phyloP scores from a whole-genome alignment of 2,888 invertebrate genomes.

The Heliothis peltigera region DNA sequence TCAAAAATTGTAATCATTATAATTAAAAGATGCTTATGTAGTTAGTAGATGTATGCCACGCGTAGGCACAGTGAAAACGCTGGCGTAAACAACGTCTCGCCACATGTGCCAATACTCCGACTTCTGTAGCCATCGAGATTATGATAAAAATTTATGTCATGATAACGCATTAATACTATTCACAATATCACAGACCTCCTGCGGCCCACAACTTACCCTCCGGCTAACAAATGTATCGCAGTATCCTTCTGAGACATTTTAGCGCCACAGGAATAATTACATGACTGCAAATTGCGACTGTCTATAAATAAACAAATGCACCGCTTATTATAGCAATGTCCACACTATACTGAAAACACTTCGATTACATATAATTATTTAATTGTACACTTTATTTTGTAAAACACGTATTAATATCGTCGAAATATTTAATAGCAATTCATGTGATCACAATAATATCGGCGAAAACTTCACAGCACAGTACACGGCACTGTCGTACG shows the following conservation, averaged over 20 bases:
- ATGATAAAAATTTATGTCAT: constrained; percentile 59
- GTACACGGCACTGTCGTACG: constrained; percentile 52
- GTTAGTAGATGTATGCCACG: constrained; percentile 44
- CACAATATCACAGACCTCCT: constrained; percentile 46
- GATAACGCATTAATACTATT: constrained; percentile 52
- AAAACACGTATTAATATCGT: constrained; percentile 41
- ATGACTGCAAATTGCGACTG: constrained; percentile 87
- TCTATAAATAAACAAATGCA: constrained; percentile 90
- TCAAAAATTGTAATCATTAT: neutral
- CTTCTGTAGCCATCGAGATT: constrained; percentile 58
- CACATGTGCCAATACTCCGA: constrained; percentile 72
- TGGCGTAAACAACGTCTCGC: constrained; percentile 74
- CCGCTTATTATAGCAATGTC: constrained; percentile 73
- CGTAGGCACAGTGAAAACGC: constrained; percentile 64
- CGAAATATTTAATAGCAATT: constrained; percentile 48
- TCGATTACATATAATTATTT: constrained; percentile 45
- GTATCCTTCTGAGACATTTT: constrained; percentile 95
- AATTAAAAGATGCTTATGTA: constrained; percentile 29
- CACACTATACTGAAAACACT: constrained; percentile 63
- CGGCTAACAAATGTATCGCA: constrained; percentile 97
- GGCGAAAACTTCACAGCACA: constrained; percentile 70
- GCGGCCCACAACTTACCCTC: constrained; percentile 93
- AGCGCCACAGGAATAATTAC: constrained; percentile 85
- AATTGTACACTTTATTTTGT: constrained; percentile 43
- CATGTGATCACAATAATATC: constrained; percentile 61